Conservation (phyloP, 2,797 vertebrate species). For the Sebastes aleutianus region DNA sequence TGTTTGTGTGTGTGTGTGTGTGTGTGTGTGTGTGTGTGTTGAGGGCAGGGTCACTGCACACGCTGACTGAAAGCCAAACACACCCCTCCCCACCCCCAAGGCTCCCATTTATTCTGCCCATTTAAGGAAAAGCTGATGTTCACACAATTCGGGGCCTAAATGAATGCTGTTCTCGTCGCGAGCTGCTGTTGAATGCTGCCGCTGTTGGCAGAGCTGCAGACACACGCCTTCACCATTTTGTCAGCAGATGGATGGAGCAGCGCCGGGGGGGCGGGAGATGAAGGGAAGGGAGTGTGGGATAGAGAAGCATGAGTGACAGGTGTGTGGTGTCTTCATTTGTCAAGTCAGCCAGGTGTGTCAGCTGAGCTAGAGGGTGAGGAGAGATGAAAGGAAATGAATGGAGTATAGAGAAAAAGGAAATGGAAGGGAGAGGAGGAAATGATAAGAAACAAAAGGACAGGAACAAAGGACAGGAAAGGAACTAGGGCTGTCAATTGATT, state of each 20-base stretch:
- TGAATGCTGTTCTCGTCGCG: slow-evolving; percentile 31
- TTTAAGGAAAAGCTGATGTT: slow-evolving; percentile 65
- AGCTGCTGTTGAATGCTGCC: not conserved
- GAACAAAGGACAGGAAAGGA: not conserved
- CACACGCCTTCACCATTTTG: slow-evolving; percentile 26
- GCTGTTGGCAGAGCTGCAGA: slow-evolving; percentile 7
- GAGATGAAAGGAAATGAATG: not conserved
- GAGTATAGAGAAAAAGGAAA: not conserved
- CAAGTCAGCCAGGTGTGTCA: slow-evolving; percentile 61
- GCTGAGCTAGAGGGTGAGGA: slow-evolving; percentile 6
- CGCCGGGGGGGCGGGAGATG: not conserved
- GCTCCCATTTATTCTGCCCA: slow-evolving; percentile 51
- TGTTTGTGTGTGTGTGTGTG: not conserved
- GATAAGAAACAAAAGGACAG: not conserved
- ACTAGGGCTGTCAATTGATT: not conserved
- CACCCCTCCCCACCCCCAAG: not conserved
- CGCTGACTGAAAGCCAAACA: slow-evolving; percentile 21
- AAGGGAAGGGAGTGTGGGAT: slow-evolving; percentile 4
- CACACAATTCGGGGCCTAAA: slow-evolving; percentile 42
- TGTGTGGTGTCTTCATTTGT: slow-evolving; percentile 63
- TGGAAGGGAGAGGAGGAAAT: not conserved
- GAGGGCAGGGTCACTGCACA: slow-evolving; percentile 23
- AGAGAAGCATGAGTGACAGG: slow-evolving; percentile 53
- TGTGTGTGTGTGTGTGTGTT: slow-evolving; percentile 14
- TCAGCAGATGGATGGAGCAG: slow-evolving; percentile 51